Evolutionary conservation across 64 coral and sea anemone species (phyloP), one percentile per base, ranked within the genome.

Genomic region (Montipora foliosa): DNA sequence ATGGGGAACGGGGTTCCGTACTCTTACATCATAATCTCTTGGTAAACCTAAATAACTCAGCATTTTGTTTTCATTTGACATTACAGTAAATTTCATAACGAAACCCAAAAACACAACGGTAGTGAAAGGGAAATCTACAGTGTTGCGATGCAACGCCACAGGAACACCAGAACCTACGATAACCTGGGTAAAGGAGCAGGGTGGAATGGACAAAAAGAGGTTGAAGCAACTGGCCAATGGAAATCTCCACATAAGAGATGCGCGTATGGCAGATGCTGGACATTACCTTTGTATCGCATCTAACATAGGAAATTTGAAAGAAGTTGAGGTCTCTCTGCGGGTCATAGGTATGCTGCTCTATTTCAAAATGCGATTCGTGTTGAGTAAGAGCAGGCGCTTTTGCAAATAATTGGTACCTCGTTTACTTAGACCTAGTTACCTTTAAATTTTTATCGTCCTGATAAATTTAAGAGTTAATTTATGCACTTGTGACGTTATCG

Each of bases 61-160:
- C 37, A 37, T 37, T 71, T 71, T 78, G 4, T 78, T 78, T 37
- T 49, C 17, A 19, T 6, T 76, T 78, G 1, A 44, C 11, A 6
- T 49, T 49, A 11, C 80, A 82, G 80, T 82, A 22, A 82, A 61
- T 8, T 82, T 82, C 24, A 44, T 62, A 82, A 82, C 58, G 14
- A 82, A 62, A 44, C 80, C 80, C 11, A 37, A 16, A 66, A 82
- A 82, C 80, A 82, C 55, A 12, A 82, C 80, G 15, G 80, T 66
- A 17, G 80, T 14, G 5, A 4, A 66, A 14, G 80, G 80, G 1
- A 82, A 82, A 45, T 64, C 55, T 2, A 44, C 55, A 6, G 53
- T 82, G 55, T 8, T 82, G 25, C 80, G 22, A 0, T 82, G 80
- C 22, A 82, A 82, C 14, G 80, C 80, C 14, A 44, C 80, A 21